phyloP scores from a whole-genome alignment of 2,888 invertebrate genomes.

The Odontothrips loti region DNA sequence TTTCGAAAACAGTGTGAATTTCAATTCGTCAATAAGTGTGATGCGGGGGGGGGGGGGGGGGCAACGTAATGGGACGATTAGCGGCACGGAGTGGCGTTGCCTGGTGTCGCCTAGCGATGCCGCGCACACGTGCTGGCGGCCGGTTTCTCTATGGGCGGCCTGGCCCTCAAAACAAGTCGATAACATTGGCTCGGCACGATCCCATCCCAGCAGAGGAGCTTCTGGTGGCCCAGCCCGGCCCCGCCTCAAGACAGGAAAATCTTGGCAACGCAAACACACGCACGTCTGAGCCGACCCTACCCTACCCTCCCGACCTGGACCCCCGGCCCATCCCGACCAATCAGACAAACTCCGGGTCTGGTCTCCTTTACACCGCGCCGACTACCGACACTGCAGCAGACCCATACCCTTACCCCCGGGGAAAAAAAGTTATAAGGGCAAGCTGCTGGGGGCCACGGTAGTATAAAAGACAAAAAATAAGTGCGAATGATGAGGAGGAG shows the following conservation, averaged over 20 bases:
- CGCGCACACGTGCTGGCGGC: too few relatives aligned
- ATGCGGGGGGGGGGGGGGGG: too few relatives aligned
- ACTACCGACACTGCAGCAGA: neutral
- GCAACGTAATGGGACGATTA: too few relatives aligned
- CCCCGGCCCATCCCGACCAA: neutral
- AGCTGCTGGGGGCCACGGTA: neutral
- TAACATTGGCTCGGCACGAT: neutral
- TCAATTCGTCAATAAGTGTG: too few relatives aligned
- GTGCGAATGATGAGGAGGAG: neutral
- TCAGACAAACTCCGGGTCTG: neutral
- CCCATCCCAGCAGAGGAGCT: neutral
- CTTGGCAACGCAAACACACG: neutral
- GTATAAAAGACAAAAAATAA: neutral
- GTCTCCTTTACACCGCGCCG: neutral
- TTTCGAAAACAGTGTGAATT: too few relatives aligned
- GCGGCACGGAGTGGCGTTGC: too few relatives aligned
- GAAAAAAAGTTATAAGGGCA: neutral
- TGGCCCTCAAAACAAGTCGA: constrained; percentile 1
- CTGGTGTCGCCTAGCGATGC: too few relatives aligned
- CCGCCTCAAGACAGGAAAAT: neutral
- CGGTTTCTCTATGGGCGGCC: too few relatives aligned
- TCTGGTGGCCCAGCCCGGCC: neutral
- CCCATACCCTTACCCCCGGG: too few relatives aligned
- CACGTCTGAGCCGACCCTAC: neutral
- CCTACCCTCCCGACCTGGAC: neutral